Conservation (phyloP, 1,140 invertebrate species). For the Coenobita brevimanus region DNA sequence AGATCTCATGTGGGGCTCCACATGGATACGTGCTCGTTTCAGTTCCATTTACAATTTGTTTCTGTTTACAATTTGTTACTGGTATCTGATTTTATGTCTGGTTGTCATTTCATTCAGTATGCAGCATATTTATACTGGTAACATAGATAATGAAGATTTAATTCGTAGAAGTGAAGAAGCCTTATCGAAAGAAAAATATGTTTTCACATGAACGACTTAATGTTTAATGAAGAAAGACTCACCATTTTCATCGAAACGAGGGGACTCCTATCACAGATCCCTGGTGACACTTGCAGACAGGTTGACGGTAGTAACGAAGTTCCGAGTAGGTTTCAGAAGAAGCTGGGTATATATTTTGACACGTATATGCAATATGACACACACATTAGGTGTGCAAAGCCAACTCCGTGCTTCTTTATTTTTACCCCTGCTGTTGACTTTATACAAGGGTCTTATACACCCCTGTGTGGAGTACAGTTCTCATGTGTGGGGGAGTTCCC, state of each 20-base stretch:
- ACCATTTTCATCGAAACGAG: neutral
- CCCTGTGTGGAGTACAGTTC: too few relatives aligned
- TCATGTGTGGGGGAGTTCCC: too few relatives aligned
- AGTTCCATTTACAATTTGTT: neutral
- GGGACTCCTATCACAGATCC: neutral
- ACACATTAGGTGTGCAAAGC: neutral
- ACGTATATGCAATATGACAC: neutral
- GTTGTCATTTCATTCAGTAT: neutral
- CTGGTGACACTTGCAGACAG: neutral
- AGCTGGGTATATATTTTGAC: neutral
- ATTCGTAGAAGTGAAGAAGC: neutral
- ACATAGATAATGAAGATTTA: too few relatives aligned
- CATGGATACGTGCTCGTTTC: neutral
- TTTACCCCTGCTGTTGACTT: neutral
- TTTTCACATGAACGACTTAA: neutral
- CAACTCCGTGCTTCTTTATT: neutral
- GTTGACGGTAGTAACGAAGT: neutral
- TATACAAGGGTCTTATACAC: too few relatives aligned
- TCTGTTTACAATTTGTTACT: too few relatives aligned
- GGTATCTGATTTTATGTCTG: neutral
- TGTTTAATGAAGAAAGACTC: neutral
- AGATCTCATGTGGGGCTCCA: too few relatives aligned
- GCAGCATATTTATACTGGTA: neutral
- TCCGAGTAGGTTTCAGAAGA: neutral
- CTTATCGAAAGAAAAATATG: neutral